Percentiles rank a stretch among this genome's conserved stretches.
phyloP scores from a whole-genome alignment of 2,888 invertebrate species.

The Meganola albula region DNA sequence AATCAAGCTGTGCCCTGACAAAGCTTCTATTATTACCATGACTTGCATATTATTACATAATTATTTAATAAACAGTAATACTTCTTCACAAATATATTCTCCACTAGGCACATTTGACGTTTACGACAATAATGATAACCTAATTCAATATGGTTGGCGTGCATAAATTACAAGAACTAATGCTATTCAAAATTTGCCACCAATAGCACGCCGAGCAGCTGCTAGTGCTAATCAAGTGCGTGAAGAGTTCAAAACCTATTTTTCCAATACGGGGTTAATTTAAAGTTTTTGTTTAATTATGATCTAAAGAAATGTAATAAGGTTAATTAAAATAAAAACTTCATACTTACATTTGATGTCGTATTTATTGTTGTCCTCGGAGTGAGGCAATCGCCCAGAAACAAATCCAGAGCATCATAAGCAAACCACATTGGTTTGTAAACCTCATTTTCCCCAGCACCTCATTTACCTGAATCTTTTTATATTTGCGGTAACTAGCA shows the following conservation, averaged over 20 bases:
- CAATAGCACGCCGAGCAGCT: conserved; percentile 5
- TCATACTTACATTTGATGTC: conserved; percentile 10
- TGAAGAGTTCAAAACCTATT: conserved; percentile 9
- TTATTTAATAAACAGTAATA: neutral
- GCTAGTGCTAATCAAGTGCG: conserved; percentile 8
- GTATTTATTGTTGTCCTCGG: conserved; percentile 12
- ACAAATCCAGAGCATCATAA: conserved; percentile 18
- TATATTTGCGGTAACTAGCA: conserved; percentile 14
- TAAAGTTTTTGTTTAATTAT: conserved; percentile 5
- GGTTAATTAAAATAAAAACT: conserved; percentile 8
- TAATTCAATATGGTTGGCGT: conserved; percentile 4
- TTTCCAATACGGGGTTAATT: conserved; percentile 9
- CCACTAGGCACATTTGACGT: conserved; percentile 23
- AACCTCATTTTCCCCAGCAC: conserved; percentile 18
- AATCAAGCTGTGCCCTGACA: neutral
- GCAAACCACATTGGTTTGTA: conserved; percentile 25
- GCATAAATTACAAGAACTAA: too few relatives aligned
- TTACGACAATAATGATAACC: conserved; percentile 11
- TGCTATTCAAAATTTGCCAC: too few relatives aligned
- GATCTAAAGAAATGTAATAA: too few relatives aligned
- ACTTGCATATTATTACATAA: conserved; percentile 2
- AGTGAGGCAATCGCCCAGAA: conserved; percentile 11
- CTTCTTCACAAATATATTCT: conserved; percentile 9
- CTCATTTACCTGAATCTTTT: conserved; percentile 16
- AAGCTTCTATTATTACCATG: neutral